These are phyloP conservation scores for Discoglossus pictus DNA, from an alignment of 2,797 vertebrate species.

Conservation along the genomic window DNA sequence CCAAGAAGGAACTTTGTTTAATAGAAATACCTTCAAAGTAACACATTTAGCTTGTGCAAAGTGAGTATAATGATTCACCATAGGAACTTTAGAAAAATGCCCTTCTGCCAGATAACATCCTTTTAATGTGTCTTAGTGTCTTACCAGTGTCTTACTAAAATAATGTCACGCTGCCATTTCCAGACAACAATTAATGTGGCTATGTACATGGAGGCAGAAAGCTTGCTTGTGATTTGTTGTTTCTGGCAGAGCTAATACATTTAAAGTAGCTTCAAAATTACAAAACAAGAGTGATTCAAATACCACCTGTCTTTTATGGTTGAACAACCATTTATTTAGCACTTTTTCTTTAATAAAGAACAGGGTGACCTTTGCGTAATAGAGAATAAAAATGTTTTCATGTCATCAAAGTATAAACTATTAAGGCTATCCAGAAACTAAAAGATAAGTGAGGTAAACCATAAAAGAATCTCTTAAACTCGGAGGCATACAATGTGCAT, in stretches of 20 bases:
- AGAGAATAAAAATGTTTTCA: conserved; percentile 47
- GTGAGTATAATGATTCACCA: conserved; percentile 45
- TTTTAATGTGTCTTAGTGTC: conserved; percentile 39
- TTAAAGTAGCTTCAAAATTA: conserved; percentile 64
- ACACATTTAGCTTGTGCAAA: conserved; percentile 40
- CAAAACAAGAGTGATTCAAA: conserved; percentile 61
- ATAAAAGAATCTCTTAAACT: conserved; percentile 1
- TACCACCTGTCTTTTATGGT: conserved; percentile 59
- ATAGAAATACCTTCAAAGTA: conserved; percentile 33
- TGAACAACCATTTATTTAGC: conserved; percentile 59
- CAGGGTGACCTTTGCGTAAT: conserved; percentile 61
- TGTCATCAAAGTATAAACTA: conserved; percentile 50
- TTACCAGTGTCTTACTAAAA: conserved; percentile 37
- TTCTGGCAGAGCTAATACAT: conserved; percentile 60
- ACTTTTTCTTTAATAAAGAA: conserved; percentile 56
- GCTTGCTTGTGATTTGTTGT: conserved; percentile 61
- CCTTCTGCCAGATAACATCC: conserved; percentile 48
- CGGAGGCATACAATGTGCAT: too few relatives aligned
- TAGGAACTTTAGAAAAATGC: conserved; percentile 46
- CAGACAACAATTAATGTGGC: conserved; percentile 50
- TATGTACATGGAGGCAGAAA: conserved; percentile 35
- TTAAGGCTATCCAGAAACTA: conserved; percentile 53
- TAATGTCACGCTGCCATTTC: conserved; percentile 47
- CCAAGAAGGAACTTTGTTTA: conserved; percentile 27
- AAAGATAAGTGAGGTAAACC: conserved; percentile 39